Evolutionary conservation across 2,113 vertebrate genomes (phyloP), one percentile per base, ranked within the genome.

Genomic region (Xenopus borealis): DNA sequence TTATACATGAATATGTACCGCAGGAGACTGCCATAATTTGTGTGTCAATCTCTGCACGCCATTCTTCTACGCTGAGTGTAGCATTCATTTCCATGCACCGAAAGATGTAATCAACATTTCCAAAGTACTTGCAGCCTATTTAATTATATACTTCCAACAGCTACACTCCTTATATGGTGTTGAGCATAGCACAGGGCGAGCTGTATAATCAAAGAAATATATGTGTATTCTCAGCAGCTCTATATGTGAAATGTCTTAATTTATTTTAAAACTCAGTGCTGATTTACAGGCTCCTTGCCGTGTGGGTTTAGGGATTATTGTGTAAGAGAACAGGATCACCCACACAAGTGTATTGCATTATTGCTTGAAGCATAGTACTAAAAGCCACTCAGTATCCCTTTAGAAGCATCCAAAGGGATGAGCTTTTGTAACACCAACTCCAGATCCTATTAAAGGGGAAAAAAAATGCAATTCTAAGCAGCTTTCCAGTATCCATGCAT

Each of bases 111-210:
- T 81, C 75, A 82, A 79, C 75, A 78, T 83, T 83, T 78, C 68
- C 70, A 79, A 80, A 84, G 68, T 68, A 72, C 67, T 47, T 78
- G 80, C 61, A 75, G 82, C 62, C 63, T 76, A 78, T 78, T 80
- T 86, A 84, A 87, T 84, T 84, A 86, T 79, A 82, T 82, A 80
- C 81, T 81, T 79, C 69, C 75, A 80, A 79, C 63, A 40, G 27
- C 66, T 69, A 40, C 59, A 45, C n/a, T 61, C 46, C 40, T 62
- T 75, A 69, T 69, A 45, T 58, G 47, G 66, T n/a, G 17, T 44
- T 19, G 19, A 30, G 40, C 7, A 46, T 16, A 52, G 73, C 58
- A 61, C 27, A 19, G 7, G n/a, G 45, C 17, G 19, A 62, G 66
- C 17, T 44, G 62, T 69, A 69, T 53, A 69, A 75, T 69, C 57